These are phyloP conservation scores for Callyntrura sp. DNA, from an alignment of 2,888 invertebrate genomes.

Conservation along the genomic window DNA sequence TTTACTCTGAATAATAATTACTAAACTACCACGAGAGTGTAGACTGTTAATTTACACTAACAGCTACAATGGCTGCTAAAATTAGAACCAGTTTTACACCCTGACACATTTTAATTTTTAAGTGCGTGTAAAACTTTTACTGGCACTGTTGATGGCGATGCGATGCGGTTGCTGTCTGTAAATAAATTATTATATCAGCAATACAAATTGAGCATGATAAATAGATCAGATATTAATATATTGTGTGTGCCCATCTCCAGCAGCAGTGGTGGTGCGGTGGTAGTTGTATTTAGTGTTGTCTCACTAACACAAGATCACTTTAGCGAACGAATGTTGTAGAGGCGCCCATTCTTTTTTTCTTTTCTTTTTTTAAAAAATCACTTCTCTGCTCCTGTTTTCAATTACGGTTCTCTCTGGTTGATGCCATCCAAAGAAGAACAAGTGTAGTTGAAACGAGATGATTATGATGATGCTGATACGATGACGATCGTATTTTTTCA, in stretches of 20 bases:
- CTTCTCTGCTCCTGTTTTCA: slow-evolving; percentile 17
- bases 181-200: not conserved
- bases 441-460: not conserved
- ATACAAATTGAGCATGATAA: slow-evolving; percentile 8
- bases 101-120: not conserved
- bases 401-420: not conserved
- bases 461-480: not conserved
- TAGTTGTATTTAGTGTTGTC: no score
- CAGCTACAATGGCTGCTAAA: not conserved
- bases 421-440: not conserved
- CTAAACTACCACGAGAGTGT: no score
- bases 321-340: not conserved
- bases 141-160: not conserved
- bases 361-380: not conserved
- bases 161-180: no score
- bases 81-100: not conserved
- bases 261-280: no score
- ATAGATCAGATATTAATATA: slow-evolving; percentile 11
- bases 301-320: not conserved
- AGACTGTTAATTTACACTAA: no score
- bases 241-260: no score
- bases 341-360: not conserved
- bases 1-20: not conserved
- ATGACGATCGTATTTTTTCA: slow-evolving; percentile 14
- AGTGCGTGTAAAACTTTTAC: slow-evolving; percentile 3